Base-by-base conservation (phyloP, 1,140 invertebrate genomes). In the Drosophila melanica region DNA sequence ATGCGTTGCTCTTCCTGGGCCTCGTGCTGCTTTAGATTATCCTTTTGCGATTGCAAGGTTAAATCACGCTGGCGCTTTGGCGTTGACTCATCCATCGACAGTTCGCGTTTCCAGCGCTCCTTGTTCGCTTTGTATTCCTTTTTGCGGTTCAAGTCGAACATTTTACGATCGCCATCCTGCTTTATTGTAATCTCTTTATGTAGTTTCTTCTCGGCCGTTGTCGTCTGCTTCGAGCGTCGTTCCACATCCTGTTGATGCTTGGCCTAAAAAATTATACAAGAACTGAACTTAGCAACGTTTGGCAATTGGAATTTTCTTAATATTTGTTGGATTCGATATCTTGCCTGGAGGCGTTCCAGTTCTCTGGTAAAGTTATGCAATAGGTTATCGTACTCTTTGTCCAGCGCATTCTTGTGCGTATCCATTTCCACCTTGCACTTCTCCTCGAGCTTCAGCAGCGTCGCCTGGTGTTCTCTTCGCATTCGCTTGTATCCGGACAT, bases 401-500 rank as follows among this genome's bases (percentile, higher is more conserved):
- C 99, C 73, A 99, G 93, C 82, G 97, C 95, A 86, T 96, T 95
- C 92, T 99, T 98, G 92, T 99, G 97, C 87, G 96, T 96, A 90
- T 99, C 99, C 95, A 99, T 98, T 93, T 99, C 98, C 77, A 96
- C 94, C 92, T 97, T 96, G 93, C 98, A 99, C 79, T 96, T 96
- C 92, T 98, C 97, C 93, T 99, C 99, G 81, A 99, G 93, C 92
- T 96, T 96, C 27, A 96, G 90, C 86, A 99, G 94, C 76, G 98
- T 98, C 80, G 97, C 97, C 92, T 99, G 98, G 93, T 99, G 98
- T 92, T 99, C 98, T 57, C 98, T 94, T 68, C 98, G 95, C 97
- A 99, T 98, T 69, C 98, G 94, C 93, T 99, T 99, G 92, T 99
- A 99, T 4, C 98, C 98, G 45, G 97, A 97, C 97, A 99, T 99